A percentile compares a stretch with the other conserved stretches of the same genome.
Conservation (phyloP, 2,888 invertebrate species). For the Phortica magna region DNA sequence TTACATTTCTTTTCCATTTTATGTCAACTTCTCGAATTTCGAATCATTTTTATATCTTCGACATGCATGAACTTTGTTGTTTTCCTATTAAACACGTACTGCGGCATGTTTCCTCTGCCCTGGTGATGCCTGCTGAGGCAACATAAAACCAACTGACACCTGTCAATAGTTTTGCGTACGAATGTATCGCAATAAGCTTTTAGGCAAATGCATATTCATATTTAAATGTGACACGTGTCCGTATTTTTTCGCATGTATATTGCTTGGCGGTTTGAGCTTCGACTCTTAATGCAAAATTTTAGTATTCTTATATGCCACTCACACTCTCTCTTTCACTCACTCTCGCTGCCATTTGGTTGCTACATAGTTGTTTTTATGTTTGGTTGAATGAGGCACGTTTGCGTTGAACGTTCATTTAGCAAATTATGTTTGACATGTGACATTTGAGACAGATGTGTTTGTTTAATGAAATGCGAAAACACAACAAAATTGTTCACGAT, state of each 20-base stretch:
- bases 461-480: neutral
- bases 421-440: neutral
- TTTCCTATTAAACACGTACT: conserved; percentile 13
- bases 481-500: neutral
- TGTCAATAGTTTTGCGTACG: conserved; percentile 21
- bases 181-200: conserved; percentile 11
- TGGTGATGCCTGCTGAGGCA: neutral
- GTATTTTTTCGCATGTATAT: neutral
- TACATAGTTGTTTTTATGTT: neutral
- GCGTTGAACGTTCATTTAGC: neutral
- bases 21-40: conserved; percentile 12
- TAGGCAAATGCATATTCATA: conserved; percentile 21
- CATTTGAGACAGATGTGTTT: neutral
- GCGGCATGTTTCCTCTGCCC: neutral
- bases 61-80: neutral
- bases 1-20: conserved; percentile 2
- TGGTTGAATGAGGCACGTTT: neutral
- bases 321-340: too few relatives aligned
- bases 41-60: conserved; percentile 15
- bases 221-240: neutral
- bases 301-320: neutral
- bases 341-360: neutral
- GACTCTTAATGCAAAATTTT: neutral
- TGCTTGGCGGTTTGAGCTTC: neutral
- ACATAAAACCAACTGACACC: conserved; percentile 21